These are phyloP conservation scores for Chitala chitala DNA, from an alignment of 2,113 vertebrate genomes.

Conservation along the genomic window DNA sequence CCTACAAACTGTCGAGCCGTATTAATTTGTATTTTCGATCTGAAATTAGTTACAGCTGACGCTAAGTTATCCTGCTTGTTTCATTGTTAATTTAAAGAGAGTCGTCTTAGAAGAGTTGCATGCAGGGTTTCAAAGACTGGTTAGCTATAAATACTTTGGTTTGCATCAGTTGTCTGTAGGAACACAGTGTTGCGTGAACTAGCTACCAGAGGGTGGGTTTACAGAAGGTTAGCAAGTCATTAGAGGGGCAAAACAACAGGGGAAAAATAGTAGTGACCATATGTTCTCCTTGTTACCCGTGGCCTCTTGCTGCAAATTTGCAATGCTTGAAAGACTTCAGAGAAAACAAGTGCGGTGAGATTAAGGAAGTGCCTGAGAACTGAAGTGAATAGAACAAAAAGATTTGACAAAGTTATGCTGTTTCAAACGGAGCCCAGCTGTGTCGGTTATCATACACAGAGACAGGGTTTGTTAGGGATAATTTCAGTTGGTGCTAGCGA, in stretches of 20 bases:
- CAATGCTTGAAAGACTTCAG: slow-evolving; percentile 25
- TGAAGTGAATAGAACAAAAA: slow-evolving; percentile 9
- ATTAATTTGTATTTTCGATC: slow-evolving; percentile 41
- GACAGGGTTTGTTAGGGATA: background rate
- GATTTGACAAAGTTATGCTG: background rate
- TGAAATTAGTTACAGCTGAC: slow-evolving; percentile 38
- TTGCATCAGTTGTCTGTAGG: slow-evolving; percentile 21
- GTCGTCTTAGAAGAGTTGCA: slow-evolving; percentile 19
- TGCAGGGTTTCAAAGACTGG: slow-evolving; percentile 16
- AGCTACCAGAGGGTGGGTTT: no score
- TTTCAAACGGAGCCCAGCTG: background rate
- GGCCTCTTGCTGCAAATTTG: slow-evolving; percentile 26
- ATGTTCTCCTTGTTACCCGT: slow-evolving; percentile 28
- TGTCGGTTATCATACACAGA: background rate
- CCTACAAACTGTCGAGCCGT: slow-evolving; percentile 35
- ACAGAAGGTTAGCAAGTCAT: slow-evolving; percentile 5
- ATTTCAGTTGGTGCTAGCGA: no score
- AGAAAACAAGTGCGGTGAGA: slow-evolving; percentile 25
- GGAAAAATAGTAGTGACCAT: background rate
- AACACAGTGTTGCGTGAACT: slow-evolving; percentile 15
- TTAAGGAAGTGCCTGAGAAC: slow-evolving; percentile 23
- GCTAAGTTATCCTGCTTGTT: slow-evolving; percentile 31
- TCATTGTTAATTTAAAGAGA: no score
- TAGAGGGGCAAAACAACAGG: background rate
- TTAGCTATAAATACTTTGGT: background rate